Evolutionary conservation across 2,113 vertebrate species (phyloP).

Genomic region (Astur gentilis): DNA sequence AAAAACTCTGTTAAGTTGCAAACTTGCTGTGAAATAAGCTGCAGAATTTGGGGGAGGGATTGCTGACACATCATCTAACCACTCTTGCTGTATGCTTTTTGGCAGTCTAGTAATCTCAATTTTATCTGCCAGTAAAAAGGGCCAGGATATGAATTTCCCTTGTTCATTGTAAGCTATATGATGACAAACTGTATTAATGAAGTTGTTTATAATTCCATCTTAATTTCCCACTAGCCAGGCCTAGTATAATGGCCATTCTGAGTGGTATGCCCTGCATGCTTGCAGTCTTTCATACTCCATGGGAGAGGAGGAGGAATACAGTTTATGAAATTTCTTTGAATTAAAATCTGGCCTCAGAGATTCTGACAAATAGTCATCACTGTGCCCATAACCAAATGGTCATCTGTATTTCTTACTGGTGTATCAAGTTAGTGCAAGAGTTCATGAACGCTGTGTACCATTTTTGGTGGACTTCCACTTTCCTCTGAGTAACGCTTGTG

Average conservation of each 20-base stretch:
- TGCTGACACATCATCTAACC: not conserved
- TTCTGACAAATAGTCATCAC: not conserved
- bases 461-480: not conserved
- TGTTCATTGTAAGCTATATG: not conserved
- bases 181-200: not conserved
- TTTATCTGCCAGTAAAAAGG: not conserved
- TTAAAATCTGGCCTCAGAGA: not conserved
- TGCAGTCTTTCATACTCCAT: not conserved
- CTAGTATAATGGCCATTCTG: not conserved
- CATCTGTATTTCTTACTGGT: not conserved
- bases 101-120: not conserved
- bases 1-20: not conserved
- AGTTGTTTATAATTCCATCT: not conserved
- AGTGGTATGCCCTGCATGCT: not conserved
- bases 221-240: not conserved
- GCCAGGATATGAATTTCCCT: not conserved
- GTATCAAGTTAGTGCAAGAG: not conserved
- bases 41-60: not conserved
- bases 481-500: not conserved
- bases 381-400: not conserved
- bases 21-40: slow-evolving; percentile 7
- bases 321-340: not conserved
- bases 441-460: not conserved
- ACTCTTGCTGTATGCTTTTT: not conserved
- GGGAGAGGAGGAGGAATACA: not conserved